phyloP scores from a whole-genome alignment of 64 coral and sea anemone genomes.

The Montipora cactus region DNA sequence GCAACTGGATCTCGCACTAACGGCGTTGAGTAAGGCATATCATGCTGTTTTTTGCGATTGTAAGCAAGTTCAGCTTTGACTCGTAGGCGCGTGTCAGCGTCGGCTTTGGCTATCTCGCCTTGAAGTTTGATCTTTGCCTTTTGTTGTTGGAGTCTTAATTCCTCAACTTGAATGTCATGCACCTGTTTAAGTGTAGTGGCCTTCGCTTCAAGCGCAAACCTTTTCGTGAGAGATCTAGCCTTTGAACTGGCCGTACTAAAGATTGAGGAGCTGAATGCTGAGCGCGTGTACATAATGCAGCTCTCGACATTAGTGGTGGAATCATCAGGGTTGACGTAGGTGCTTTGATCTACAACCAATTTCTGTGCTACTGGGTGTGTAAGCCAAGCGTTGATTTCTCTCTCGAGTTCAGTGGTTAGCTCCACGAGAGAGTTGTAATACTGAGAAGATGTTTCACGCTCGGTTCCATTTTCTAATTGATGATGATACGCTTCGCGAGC shows the following conservation, averaged over 20 bases:
- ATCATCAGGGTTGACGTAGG: constrained; percentile 50
- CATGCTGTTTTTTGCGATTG: not conserved
- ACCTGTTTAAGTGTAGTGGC: constrained; percentile 45
- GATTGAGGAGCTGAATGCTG: constrained; percentile 2
- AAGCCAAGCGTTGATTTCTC: constrained; percentile 46
- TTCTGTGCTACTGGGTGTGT: not conserved
- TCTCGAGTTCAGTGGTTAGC: constrained; percentile 60
- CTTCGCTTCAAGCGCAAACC: constrained; percentile 74
- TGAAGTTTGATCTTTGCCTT: constrained; percentile 8
- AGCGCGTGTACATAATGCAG: constrained; percentile 23
- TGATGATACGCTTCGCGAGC: constrained; percentile 76
- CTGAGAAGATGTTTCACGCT: constrained; percentile 9
- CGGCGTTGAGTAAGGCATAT: not conserved
- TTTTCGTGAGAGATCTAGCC: constrained; percentile 46
- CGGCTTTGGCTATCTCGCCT: not conserved
- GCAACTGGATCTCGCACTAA: not conserved
- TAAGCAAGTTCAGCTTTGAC: not conserved
- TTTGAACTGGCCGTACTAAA: constrained; percentile 56
- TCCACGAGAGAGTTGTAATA: constrained; percentile 57
- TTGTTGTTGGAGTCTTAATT: constrained; percentile 32
- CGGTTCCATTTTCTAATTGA: constrained; percentile 50
- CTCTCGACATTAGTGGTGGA: constrained; percentile 45
- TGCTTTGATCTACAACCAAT: not conserved
- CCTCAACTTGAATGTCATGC: constrained; percentile 66
- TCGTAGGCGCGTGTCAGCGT: constrained; percentile 4